Evolutionary conservation across 2,888 invertebrate species (phyloP).

Genomic region (Prosopocoilus inquinatus): DNA sequence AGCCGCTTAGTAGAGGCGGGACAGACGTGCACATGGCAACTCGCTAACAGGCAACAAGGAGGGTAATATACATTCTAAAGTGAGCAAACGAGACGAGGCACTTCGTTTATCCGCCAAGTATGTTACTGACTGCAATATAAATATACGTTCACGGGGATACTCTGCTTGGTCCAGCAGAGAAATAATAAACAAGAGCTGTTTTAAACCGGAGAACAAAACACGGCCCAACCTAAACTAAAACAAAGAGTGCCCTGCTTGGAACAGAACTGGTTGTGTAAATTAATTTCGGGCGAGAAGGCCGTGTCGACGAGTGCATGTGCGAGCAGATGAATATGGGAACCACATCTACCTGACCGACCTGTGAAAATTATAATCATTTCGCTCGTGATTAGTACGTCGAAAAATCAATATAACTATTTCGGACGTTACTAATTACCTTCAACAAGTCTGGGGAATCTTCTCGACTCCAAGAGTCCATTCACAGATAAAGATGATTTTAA

Average conservation of each 20-base stretch:
- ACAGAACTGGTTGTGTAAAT: constrained; percentile 50
- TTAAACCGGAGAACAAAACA: constrained; percentile 48
- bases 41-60: constrained; percentile 37
- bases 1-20: constrained; percentile 40
- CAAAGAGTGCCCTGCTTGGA: constrained; percentile 41
- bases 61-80: constrained; percentile 9
- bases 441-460: no score
- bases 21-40: constrained; percentile 38
- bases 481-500: no score
- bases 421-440: not conserved
- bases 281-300: constrained; percentile 46
- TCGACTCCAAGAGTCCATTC: no score
- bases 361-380: constrained; percentile 47
- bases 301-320: constrained; percentile 18
- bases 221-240: constrained; percentile 43
- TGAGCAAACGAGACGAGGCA: constrained; percentile 24
- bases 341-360: constrained; percentile 29
- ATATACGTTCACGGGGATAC: constrained; percentile 25
- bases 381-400: constrained; percentile 36
- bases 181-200: constrained; percentile 50
- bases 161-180: constrained; percentile 39
- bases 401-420: constrained; percentile 29
- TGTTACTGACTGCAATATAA: constrained; percentile 23
- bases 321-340: constrained; percentile 29
- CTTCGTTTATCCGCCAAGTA: constrained; percentile 29